Evolutionary conservation across 2,113 vertebrate species (phyloP), one percentile per base, ranked within the genome.

Genomic region (Taurulus bubalis): DNA sequence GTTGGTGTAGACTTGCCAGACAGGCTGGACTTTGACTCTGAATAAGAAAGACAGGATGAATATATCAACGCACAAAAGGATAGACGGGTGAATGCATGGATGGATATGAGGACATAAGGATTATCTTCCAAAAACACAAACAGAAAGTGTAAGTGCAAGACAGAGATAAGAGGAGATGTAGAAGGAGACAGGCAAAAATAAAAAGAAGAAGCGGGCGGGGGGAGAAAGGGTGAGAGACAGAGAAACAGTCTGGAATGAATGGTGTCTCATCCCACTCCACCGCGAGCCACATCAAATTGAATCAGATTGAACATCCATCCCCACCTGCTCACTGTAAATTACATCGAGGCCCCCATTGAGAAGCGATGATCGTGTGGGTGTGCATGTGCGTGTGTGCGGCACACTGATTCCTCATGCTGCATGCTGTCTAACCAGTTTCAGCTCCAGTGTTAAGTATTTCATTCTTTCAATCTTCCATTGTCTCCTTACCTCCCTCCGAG

Each of bases 311-410:
- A 93, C 91, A 90, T 90, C 90, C 83, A 90, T 92, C 83, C 86
- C 89, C 90, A 94, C 90, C 91, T 92, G 92, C 88, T 92, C 86
- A 91, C 90, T 90, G 84, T 88, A 93, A 90, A 93, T 94, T 91
- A 91, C 90, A 89, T 86, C 10, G 71, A 77, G 81, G 83, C 87
- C 55, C 89, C 87, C 73, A 83, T 75, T 83, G 87, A 87, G 92
- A 80, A 80, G 60, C 82, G 82, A 76, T 76, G 85, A 89, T 83
- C 82, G 74, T 14, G 74, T 84, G 74, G 12, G 72, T 71, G 80
- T 74, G 71, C 22, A 15, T 51, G 66, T 34, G 66, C 20, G 26
- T 62, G 45, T 71, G 67, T 22, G 85, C 2, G 47, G 66, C 64
- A 69, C 73, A 85, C 72, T 30, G 68, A 87, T 77, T 87, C 73